Evolutionary conservation across 2,888 invertebrate species (phyloP), one percentile per base, ranked within the genome.

Genomic region (Sinelater perroti): DNA sequence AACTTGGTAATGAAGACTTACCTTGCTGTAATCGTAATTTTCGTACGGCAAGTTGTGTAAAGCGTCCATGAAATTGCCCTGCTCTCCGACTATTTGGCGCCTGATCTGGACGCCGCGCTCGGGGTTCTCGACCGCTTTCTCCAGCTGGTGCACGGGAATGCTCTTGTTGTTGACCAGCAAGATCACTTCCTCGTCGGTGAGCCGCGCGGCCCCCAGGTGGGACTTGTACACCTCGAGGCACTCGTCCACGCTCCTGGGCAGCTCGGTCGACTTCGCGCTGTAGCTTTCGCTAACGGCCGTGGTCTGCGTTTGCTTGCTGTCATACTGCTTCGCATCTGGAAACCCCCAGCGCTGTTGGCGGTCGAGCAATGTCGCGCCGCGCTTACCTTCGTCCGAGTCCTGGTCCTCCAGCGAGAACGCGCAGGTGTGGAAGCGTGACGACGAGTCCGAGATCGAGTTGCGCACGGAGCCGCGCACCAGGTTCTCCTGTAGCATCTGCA

Each of bases 21-120:
- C 91, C 80, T 89, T 89, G 52, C 86, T 87, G 73, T 96, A 97
- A 75, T 96, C 94, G 75, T 94, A 97, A 73, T 90, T 85, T 58
- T 85, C 81, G 71, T 90, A 97, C 0, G 97, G 96, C 44, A 97
- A 79, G 62, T 86, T 83, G 35, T 83, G 81, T n/a, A 93, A 75
- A 2, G 88, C 87, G 3, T 82, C 76, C 35, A 82, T 80, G 3
- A 86, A 83, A 53, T 83, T 81, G 14, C 84, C 86, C 30, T 85
- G 81, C 2, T 79, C 72, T 1, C 83, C 82, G 2, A 94, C 76
- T 1, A 93, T 83, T 69, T 85, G 79, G 38, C 94, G 82, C 50
- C 97, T 85, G 47, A 98, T 85, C 53, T 85, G 83, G 1, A 98
- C 95, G 1, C 96, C 97, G 62, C 97, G 85, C 62, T 91, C 86